Base-by-base conservation (phyloP, 2,113 vertebrate species). In the Columbina picui region DNA sequence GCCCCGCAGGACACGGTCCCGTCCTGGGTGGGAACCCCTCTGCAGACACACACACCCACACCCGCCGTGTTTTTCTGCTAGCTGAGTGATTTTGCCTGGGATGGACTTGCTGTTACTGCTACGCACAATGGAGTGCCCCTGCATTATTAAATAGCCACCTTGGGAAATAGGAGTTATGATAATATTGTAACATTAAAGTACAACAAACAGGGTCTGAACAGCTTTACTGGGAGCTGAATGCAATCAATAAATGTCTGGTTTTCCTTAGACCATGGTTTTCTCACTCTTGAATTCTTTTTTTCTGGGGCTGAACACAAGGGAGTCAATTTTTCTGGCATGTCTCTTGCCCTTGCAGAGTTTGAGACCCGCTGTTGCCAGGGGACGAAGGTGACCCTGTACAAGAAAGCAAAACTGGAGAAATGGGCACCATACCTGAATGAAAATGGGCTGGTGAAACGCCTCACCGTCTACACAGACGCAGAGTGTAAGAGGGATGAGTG, bases 371-470 rank as follows among this genome's bases (percentile, higher is more conserved):
- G 93, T 86, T 97, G 98, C 4, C 97, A 73, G 2, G 98, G 98
- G 26, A 97, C 53, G 86, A 99, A 98, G 94, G 94, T 98, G 91
- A 97, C 98, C 41, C 93, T 93, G 45, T 99, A 99, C 95, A 97
- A 97, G 68, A 98, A 97, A 70, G 98, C 98, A 1, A 98, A 97
- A 90, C 91, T 99, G 96, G 99, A 99, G 95, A 98, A 96, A 55
- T 99, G 99, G 96, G 95, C 98, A 0, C 97, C 97, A 0, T 98
- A 98, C 56, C 94, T 98, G 74, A 98, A 98, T 23, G 26, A 7
- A 10, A 96, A 98, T 0, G 99, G 99, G 27, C 96, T 99, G 19
- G 90, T 98, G 88, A 95, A 97, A 38, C 97, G 98, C 7, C 97
- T 99, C 60, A 99, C 98, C 5, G 23, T 92, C 56, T 99, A 98